These are phyloP conservation scores for Archips crataeganus DNA, from an alignment of 2,888 invertebrate genomes.

Conservation along the genomic window DNA sequence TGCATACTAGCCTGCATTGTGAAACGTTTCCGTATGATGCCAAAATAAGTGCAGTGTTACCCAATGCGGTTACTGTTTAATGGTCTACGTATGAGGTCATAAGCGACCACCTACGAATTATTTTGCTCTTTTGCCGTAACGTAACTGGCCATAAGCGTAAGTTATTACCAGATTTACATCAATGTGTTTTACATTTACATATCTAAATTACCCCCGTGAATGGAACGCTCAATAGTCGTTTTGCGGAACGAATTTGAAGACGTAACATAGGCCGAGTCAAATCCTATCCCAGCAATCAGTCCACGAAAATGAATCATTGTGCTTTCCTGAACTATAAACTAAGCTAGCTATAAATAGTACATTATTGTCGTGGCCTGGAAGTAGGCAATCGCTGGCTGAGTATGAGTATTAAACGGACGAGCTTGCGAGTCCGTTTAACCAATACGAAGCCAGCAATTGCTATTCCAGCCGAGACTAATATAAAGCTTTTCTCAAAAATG, in stretches of 20 bases:
- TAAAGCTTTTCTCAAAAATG: too few relatives aligned
- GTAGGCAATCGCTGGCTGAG: too few relatives aligned
- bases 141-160: slow-evolving; percentile 26
- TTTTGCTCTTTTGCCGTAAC: slow-evolving; percentile 37
- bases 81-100: slow-evolving; percentile 22
- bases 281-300: not conserved
- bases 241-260: slow-evolving; percentile 14
- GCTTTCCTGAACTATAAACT: too few relatives aligned
- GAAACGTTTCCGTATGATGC: slow-evolving; percentile 39
- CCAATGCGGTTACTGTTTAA: slow-evolving; percentile 28
- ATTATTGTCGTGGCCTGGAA: too few relatives aligned
- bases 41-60: slow-evolving; percentile 42
- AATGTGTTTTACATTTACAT: slow-evolving; percentile 32
- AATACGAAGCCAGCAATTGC: too few relatives aligned
- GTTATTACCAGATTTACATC: slow-evolving; percentile 34
- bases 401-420: too few relatives aligned
- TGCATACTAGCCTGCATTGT: slow-evolving; percentile 29
- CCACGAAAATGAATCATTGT: not conserved
- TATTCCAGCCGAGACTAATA: too few relatives aligned
- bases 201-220: slow-evolving; percentile 24
- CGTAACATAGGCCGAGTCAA: slow-evolving; percentile 5
- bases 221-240: slow-evolving; percentile 16
- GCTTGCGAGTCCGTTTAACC: too few relatives aligned
- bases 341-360: too few relatives aligned
- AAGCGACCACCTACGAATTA: slow-evolving; percentile 34